Evolutionary conservation across 1,140 invertebrate species (phyloP).

Genomic region (Telenomus remus): DNA sequence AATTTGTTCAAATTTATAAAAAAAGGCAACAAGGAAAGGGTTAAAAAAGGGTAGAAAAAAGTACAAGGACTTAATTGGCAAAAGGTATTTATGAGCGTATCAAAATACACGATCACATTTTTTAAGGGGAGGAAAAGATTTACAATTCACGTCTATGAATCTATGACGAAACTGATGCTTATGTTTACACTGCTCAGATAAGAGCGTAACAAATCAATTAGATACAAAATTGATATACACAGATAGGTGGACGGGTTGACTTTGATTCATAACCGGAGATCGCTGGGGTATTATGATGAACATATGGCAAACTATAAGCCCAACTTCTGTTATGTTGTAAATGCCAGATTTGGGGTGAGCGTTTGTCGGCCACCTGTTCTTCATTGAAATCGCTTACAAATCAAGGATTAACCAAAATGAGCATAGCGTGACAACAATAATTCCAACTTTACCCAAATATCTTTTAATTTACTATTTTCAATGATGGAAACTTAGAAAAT

Average conservation of each 20-base stretch:
- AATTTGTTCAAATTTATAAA: too few species aligned
- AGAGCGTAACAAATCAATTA: slow-evolving; percentile 64
- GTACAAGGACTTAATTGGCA: too few species aligned
- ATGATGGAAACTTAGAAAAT: too few species aligned
- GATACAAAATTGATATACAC: slow-evolving; percentile 57
- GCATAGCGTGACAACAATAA: slow-evolving; percentile 7
- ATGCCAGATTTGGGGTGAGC: slow-evolving; percentile 59
- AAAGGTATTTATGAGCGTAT: not conserved
- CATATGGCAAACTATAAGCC: slow-evolving; percentile 64
- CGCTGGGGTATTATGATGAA: slow-evolving; percentile 63
- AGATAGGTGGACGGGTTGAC: slow-evolving; percentile 51
- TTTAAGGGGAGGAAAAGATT: not conserved
- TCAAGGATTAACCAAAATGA: slow-evolving; percentile 46
- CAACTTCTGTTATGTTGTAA: slow-evolving; percentile 61
- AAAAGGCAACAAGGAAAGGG: too few species aligned
- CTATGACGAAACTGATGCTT: slow-evolving; percentile 18
- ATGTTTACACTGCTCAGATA: slow-evolving; percentile 42
- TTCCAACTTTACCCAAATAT: too few species aligned
- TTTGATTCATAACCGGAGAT: slow-evolving; percentile 53
- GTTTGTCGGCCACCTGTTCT: slow-evolving; percentile 64
- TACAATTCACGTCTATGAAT: not conserved
- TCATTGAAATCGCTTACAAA: slow-evolving; percentile 53
- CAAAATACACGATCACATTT: not conserved
- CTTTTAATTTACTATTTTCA: too few species aligned
- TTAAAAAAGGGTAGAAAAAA: too few species aligned